Evolutionary conservation across 2,113 vertebrate species (phyloP).

Genomic region (Ploceus nigricollis): DNA sequence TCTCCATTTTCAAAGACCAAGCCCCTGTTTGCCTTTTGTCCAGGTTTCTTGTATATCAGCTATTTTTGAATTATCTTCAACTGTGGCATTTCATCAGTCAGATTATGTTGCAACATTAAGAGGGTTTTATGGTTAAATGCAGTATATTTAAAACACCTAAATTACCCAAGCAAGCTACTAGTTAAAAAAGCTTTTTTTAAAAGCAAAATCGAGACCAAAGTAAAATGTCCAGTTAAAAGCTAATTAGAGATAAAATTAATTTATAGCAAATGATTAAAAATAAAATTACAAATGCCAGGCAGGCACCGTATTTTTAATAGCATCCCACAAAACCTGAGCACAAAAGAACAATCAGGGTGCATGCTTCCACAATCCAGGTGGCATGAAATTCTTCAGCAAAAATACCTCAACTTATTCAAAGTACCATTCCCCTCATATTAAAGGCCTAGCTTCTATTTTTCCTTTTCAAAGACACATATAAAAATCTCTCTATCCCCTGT

Average conservation of each 20-base stretch:
- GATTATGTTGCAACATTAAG: not conserved
- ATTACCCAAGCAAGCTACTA: not conserved
- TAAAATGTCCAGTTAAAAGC: not conserved
- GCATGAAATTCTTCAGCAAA: not conserved
- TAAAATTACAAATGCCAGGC: not conserved
- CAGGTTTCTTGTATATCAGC: not conserved
- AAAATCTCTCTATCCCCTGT: rapidly evolving
- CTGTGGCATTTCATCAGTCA: not conserved
- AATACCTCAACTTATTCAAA: not conserved
- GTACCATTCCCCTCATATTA: not conserved
- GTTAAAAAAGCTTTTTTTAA: not conserved
- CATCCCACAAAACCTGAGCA: not conserved
- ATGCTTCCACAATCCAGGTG: not conserved
- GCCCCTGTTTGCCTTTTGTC: not conserved
- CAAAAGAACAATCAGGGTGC: not conserved
- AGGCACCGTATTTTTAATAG: not conserved
- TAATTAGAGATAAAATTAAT: not conserved
- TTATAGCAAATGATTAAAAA: not conserved
- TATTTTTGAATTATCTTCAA: not conserved
- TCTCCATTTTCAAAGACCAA: not conserved
- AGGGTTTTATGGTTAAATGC: not conserved
- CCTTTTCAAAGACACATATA: not conserved
- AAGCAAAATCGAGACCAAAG: not conserved
- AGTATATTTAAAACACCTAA: not conserved
- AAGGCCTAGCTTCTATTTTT: not conserved